Conservation (phyloP, 2,888 invertebrate genomes). For the Mesoligia furuncula region DNA sequence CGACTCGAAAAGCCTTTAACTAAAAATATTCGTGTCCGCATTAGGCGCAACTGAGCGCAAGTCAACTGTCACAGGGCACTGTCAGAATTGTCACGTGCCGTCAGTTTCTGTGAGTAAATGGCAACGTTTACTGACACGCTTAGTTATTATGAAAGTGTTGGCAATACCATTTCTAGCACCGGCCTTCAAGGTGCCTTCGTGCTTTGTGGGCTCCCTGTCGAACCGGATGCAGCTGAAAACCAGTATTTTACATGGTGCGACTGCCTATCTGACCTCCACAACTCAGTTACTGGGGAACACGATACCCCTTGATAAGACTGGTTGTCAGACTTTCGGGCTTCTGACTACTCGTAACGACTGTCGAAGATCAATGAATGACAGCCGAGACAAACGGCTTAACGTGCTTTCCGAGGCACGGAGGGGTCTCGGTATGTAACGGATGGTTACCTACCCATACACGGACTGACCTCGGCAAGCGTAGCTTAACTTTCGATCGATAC, state of each 20-base stretch:
- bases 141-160: not conserved
- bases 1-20: not conserved
- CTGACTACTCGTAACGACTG: too few relatives aligned
- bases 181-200: not conserved
- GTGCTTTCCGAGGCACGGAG: not conserved
- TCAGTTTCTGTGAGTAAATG: not conserved
- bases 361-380: too few relatives aligned
- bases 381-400: too few relatives aligned
- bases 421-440: not conserved
- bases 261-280: too few relatives aligned
- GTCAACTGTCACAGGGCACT: not conserved
- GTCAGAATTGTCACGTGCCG: not conserved
- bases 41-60: not conserved
- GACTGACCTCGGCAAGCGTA: not conserved
- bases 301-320: too few relatives aligned
- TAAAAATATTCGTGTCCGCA: not conserved
- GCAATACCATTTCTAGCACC: not conserved
- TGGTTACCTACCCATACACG: not conserved
- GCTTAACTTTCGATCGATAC: not conserved
- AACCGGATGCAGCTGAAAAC: too few relatives aligned
- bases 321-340: too few relatives aligned
- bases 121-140: too few relatives aligned
- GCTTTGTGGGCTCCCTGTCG: too few relatives aligned
- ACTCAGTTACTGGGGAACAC: too few relatives aligned
- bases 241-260: too few relatives aligned